Evolutionary conservation across 2,113 vertebrate species (phyloP).

Genomic region (Platichthys flesus): DNA sequence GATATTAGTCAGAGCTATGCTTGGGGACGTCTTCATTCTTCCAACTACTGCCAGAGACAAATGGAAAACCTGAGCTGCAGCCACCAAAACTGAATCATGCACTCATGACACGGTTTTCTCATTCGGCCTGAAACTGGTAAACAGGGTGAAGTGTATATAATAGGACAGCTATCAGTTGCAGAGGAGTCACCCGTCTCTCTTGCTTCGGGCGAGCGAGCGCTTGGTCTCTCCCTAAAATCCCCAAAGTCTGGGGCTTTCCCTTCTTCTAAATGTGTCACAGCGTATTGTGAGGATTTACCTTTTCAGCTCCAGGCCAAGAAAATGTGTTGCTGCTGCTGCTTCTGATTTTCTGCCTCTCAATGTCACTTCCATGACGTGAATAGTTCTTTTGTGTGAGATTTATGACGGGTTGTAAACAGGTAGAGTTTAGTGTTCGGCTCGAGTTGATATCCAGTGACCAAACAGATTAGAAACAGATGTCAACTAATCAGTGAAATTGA

Average conservation of each 20-base stretch:
- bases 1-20: too few species aligned
- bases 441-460: background rate
- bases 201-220: too few species aligned
- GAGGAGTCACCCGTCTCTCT: background rate
- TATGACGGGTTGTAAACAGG: background rate
- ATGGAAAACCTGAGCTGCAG: background rate
- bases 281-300: background rate
- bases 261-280: conserved; percentile 1
- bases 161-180: background rate
- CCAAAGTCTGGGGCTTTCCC: background rate
- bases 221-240: background rate
- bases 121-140: background rate
- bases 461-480: background rate
- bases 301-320: conserved; percentile 1
- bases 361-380: background rate
- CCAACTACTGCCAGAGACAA: background rate
- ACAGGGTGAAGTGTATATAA: background rate
- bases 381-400: background rate
- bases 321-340: background rate
- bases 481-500: background rate
- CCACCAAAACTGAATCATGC: background rate
- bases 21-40: background rate
- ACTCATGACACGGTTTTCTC: background rate
- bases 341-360: background rate
- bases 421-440: background rate